phyloP scores from a whole-genome alignment of 1,140 invertebrate species.

The Drosophila tsacasi region DNA sequence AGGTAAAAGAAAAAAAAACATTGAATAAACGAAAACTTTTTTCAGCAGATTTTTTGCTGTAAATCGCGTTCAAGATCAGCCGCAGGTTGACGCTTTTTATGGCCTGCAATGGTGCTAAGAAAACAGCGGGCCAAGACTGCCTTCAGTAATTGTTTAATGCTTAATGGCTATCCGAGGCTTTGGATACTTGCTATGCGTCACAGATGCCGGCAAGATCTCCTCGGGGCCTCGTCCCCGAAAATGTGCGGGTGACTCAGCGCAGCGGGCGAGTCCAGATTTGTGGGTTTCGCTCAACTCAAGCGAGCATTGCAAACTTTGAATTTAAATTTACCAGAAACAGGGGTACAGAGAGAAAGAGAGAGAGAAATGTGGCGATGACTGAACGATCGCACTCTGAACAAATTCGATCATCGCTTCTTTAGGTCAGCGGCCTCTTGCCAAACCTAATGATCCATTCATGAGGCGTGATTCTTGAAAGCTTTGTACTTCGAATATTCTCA shows the following conservation, averaged over 20 bases:
- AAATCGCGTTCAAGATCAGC: constrained; percentile 43
- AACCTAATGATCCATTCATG: constrained; percentile 12
- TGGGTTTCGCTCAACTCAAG: constrained; percentile 4
- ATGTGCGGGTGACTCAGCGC: constrained; percentile 31
- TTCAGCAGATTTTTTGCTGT: constrained; percentile 34
- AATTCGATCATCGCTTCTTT: constrained; percentile 43
- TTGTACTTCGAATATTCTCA: constrained; percentile 13
- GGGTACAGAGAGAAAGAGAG: constrained; percentile 1
- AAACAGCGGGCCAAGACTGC: constrained; percentile 31
- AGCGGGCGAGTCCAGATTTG: constrained; percentile 20
- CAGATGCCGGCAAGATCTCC: constrained; percentile 32
- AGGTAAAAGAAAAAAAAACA: constrained; percentile 1
- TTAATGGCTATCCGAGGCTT: constrained; percentile 29
- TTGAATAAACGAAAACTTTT: constrained; percentile 21
- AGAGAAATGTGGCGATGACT: constrained; percentile 27
- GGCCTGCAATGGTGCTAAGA: constrained; percentile 32
- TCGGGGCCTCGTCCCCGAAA: constrained; percentile 28
- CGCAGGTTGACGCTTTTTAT: constrained; percentile 35
- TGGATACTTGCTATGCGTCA: constrained; percentile 44
- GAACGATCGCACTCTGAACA: constrained; percentile 5
- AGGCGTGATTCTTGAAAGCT: constrained; percentile 20
- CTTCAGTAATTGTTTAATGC: constrained; percentile 44
- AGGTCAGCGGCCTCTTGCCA: constrained; percentile 38
- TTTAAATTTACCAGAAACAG: constrained; percentile 32
- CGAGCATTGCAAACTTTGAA: constrained; percentile 33